These are phyloP conservation scores for Bradysia coprophila DNA, from an alignment of 1,140 invertebrate genomes.

Conservation along the genomic window DNA sequence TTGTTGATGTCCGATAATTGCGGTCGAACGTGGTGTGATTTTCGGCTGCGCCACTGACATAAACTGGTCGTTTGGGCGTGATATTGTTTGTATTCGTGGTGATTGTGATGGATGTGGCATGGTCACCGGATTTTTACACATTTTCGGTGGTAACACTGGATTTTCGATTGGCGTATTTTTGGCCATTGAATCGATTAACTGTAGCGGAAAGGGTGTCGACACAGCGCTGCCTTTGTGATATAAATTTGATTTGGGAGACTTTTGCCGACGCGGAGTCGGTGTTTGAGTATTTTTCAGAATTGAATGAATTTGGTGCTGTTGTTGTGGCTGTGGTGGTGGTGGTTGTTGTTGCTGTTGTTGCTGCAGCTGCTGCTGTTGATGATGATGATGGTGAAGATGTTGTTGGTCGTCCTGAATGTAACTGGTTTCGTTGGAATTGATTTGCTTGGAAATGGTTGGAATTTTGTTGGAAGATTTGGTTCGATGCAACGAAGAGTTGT, in stretches of 20 bases:
- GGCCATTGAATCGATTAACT: neutral
- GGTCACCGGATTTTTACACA: conserved; percentile 14
- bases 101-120: conserved; percentile 4
- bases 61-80: conserved; percentile 6
- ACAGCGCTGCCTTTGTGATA: neutral
- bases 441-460: neutral
- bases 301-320: conserved; percentile 2
- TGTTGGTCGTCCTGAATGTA: neutral
- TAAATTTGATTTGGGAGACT: too few relatives aligned
- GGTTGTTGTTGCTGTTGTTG: neutral
- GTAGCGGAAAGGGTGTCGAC: conserved; percentile 1
- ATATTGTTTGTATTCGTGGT: conserved; percentile 4
- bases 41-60: conserved; percentile 5
- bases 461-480: neutral
- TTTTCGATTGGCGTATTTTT: conserved; percentile 6
- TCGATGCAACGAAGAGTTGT: neutral
- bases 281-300: conserved; percentile 2
- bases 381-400: neutral
- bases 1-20: conserved; percentile 3
- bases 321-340: neutral
- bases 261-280: too few relatives aligned
- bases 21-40: conserved; percentile 13
- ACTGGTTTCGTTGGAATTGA: neutral
- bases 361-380: neutral
- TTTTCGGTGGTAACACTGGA: conserved; percentile 24